Evolutionary conservation across 2,797 vertebrate species (phyloP).

Genomic region (Pelochelys cantorii): DNA sequence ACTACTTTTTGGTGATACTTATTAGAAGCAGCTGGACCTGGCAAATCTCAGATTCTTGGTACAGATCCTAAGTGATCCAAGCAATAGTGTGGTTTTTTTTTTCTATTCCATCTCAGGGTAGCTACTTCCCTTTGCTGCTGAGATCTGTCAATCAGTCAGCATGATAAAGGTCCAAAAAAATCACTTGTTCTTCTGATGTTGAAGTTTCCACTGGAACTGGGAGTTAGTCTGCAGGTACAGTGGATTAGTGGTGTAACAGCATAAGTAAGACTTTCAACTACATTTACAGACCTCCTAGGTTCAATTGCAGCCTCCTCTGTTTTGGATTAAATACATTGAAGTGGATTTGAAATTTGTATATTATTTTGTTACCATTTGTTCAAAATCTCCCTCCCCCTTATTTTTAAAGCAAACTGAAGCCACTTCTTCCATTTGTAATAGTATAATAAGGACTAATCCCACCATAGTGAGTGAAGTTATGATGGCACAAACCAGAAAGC

Average conservation of each 20-base stretch:
- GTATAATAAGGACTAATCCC: not conserved
- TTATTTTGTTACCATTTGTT: not conserved
- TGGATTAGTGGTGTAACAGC: slow-evolving; percentile 1
- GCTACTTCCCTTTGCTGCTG: not conserved
- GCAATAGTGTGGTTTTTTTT: not conserved
- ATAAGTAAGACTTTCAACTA: not conserved
- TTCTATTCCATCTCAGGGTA: not conserved
- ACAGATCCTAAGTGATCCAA: not conserved
- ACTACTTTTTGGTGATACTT: not conserved
- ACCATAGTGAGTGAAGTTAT: not conserved
- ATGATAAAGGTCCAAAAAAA: not conserved
- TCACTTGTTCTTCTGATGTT: slow-evolving; percentile 17
- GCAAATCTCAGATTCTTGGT: not conserved
- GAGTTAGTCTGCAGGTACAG: not conserved
- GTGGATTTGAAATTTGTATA: not conserved
- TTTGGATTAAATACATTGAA: not conserved
- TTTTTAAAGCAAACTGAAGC: not conserved
- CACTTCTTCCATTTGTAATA: not conserved
- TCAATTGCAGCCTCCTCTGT: not conserved
- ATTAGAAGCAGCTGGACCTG: not conserved
- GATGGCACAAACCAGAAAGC: not conserved
- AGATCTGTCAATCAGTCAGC: not conserved
- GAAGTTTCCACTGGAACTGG: slow-evolving; percentile 5
- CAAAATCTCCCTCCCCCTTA: not conserved
- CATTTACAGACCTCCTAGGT: not conserved